Base-by-base conservation (phyloP, 1,140 invertebrate species). In the Neotoxoptera formosana region DNA sequence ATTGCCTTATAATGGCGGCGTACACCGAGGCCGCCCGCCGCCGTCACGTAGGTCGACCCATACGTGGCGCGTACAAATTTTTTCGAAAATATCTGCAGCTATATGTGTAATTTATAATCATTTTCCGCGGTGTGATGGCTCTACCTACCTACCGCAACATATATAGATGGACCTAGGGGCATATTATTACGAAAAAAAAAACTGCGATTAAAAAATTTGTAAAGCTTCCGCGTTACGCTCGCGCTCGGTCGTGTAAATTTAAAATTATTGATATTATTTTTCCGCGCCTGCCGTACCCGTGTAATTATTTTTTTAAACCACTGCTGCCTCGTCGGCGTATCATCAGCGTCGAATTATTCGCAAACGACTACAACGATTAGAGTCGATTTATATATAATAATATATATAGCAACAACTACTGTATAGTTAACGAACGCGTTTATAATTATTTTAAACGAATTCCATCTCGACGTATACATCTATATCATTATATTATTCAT, bases 401-500 rank as follows among this genome's bases (percentile, higher is more conserved):
- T 6, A 34, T 36, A 7, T 36, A 83, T 23, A 34, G 76, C 7
- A 14, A 30, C 60, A 17, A 67, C n/a, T n/a, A 67, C 60, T 14
- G 56, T n/a, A n/a, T n/a, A n/a, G n/a, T 67, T 81, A 36, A 34
- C 20, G 34, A 83, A 36, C 0, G 76, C 20, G 21, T 34, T 23
- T 83, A 83, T 67, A 67, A 53, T 53, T 86, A 48, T 88, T 53
- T 53, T 21, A 51, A 89, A 89, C n/a, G 21, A 53, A 83, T 53
- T 89, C n/a, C 34, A 36, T 51, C 34, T 83, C 7, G 76, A 30
- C n/a, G 30, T 25, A 11, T 51, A 23, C 2, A 84, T 21, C 47
- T 48, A 48, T 14, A 17, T 48, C 41, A 41, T 41, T 41, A 48
- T 48, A 48, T 48, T 51, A 51, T 14, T 14, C 25, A 14, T 67